phyloP scores from a whole-genome alignment of 1,140 invertebrate genomes.

The Penaeus chinensis region DNA sequence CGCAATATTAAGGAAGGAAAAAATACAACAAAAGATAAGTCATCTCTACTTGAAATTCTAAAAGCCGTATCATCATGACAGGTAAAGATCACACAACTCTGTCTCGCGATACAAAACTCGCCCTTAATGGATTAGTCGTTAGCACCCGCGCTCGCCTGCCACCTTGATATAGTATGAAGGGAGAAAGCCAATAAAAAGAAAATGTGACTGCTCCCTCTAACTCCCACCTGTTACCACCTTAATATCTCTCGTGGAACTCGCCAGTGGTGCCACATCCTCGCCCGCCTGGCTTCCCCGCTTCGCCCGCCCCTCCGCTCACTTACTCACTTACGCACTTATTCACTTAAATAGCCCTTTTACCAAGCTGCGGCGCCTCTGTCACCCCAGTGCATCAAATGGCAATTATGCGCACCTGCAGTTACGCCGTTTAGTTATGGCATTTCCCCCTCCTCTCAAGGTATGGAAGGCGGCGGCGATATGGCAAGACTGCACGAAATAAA shows the following conservation, averaged over 20 bases:
- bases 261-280: constrained; percentile 11
- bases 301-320: background rate
- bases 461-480: background rate
- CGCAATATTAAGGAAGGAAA: too few species aligned
- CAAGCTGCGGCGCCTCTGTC: too few species aligned
- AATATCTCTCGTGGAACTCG: constrained; percentile 32
- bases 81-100: constrained; percentile 1
- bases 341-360: background rate
- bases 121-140: constrained; percentile 15
- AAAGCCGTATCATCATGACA: too few species aligned
- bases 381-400: too few species aligned
- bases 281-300: background rate
- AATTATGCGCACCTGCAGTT: too few species aligned
- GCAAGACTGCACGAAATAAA: constrained; percentile 13
- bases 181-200: constrained; percentile 51
- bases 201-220: constrained; percentile 53
- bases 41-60: too few species aligned
- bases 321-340: background rate
- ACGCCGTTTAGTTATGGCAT: too few species aligned
- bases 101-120: background rate
- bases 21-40: too few species aligned
- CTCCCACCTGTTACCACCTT: constrained; percentile 54
- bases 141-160: constrained; percentile 17
- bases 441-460: background rate
- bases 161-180: constrained; percentile 46